These are phyloP conservation scores for Cichlasoma orientale DNA, from an alignment of 2,797 vertebrate genomes.

Conservation along the genomic window DNA sequence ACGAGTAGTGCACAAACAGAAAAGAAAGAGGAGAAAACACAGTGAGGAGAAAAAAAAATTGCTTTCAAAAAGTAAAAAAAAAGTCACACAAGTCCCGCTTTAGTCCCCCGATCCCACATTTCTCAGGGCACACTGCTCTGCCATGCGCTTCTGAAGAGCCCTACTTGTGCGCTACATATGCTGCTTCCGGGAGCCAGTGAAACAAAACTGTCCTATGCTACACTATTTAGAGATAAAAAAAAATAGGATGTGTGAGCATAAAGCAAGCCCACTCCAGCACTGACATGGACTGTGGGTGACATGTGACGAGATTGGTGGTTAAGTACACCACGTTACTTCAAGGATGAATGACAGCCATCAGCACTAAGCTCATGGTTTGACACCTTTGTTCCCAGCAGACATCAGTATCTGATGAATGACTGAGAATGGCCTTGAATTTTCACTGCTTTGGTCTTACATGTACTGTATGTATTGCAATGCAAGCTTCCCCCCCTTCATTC, in stretches of 20 bases:
- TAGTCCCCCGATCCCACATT: constrained; percentile 35
- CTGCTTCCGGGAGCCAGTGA: constrained; percentile 71
- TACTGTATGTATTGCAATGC: constrained; percentile 76
- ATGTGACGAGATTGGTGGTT: constrained; percentile 61
- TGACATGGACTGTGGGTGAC: constrained; percentile 49
- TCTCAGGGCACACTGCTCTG: constrained; percentile 56
- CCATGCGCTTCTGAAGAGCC: constrained; percentile 59
- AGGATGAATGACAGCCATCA: constrained; percentile 76
- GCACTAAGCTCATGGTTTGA: constrained; percentile 73
- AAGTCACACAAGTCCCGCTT: constrained; percentile 1
- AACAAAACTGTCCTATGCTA: constrained; percentile 58
- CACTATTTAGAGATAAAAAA: constrained; percentile 51
- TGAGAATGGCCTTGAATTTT: constrained; percentile 81
- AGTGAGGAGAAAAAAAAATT: constrained; percentile 25
- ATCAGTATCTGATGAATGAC: constrained; percentile 83
- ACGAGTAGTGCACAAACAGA: constrained; percentile 60
- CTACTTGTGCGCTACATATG: constrained; percentile 57
- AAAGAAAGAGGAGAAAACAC: constrained; percentile 41
- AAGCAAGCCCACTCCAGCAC: constrained; percentile 44
- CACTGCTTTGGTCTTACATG: constrained; percentile 78
- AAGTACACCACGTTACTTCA: constrained; percentile 57
- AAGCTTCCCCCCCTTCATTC: constrained; percentile 71
- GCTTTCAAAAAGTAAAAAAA: constrained; percentile 32
- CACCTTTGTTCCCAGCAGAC: constrained; percentile 71
- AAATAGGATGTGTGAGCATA: constrained; percentile 57